Conservation (phyloP, 2,113 vertebrate genomes). For the Benitochromis conjunctus region DNA sequence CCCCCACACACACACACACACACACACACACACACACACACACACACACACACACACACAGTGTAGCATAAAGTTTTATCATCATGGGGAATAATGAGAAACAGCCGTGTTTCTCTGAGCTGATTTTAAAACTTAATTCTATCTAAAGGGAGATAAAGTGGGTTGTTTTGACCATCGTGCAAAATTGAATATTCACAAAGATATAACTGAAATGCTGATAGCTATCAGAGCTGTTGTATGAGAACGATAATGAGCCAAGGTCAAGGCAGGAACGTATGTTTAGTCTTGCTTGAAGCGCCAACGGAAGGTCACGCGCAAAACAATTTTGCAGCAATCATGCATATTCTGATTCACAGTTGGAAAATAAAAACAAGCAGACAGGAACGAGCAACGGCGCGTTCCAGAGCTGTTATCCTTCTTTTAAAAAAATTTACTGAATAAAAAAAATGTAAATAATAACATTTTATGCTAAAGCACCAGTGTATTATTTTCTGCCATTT, state of each 20-base stretch:
- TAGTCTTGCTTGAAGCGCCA: background rate
- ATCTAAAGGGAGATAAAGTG: constrained; percentile 36
- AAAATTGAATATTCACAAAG: constrained; percentile 47
- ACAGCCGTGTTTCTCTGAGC: constrained; percentile 9
- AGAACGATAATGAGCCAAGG: constrained; percentile 28
- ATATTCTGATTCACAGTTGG: background rate
- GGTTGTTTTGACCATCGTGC: constrained; percentile 45
- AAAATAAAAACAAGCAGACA: background rate
- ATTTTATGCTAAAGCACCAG: background rate
- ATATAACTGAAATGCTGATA: constrained; percentile 45
- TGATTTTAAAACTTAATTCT: constrained; percentile 38
- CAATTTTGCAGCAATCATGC: background rate
- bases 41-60: background rate
- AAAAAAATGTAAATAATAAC: background rate
- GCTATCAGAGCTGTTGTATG: constrained; percentile 14
- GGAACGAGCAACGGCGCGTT: background rate
- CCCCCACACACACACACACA: background rate
- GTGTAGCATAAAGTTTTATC: constrained; percentile 29
- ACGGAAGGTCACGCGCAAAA: constrained; percentile 6
- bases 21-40: background rate
- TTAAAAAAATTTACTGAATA: background rate
- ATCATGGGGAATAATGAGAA: constrained; percentile 32
- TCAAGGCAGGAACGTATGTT: constrained; percentile 21
- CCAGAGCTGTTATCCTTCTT: background rate
- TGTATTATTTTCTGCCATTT: background rate